Percentiles rank a stretch among this genome's conserved stretches.
These are phyloP conservation scores for Arvicanthis niloticus DNA, from an alignment of 2,113 vertebrate genomes.

Conservation along the genomic window DNA sequence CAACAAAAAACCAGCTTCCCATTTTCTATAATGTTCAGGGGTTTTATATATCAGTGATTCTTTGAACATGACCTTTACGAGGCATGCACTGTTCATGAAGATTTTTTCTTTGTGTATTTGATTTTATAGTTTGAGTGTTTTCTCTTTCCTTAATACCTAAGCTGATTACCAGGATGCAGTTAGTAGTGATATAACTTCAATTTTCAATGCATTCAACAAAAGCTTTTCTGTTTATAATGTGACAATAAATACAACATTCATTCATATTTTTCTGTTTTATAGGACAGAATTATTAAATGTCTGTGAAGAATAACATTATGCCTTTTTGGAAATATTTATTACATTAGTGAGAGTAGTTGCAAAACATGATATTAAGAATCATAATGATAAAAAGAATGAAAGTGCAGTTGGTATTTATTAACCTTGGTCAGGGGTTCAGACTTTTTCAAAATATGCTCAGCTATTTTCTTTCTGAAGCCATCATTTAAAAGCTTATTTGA, in stretches of 20 bases:
- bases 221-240: not conserved
- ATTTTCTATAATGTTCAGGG: no score
- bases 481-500: not conserved
- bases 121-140: not conserved
- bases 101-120: not conserved
- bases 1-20: no score
- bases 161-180: not conserved
- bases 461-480: not conserved
- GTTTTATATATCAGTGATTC: no score
- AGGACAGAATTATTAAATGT: not conserved
- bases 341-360: not conserved
- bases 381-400: not conserved
- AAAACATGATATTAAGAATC: not conserved
- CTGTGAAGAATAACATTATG: not conserved
- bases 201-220: not conserved
- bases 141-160: not conserved
- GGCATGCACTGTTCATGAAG: not conserved
- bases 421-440: not conserved
- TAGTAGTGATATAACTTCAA: not conserved
- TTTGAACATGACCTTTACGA: not conserved
- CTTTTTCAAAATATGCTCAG: not conserved
- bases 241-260: accelerated
- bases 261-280: not conserved
- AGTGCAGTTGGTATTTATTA: not conserved
- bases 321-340: not conserved